Evolutionary conservation across 2,113 vertebrate genomes (phyloP).

Genomic region (Scophthalmus maximus): DNA sequence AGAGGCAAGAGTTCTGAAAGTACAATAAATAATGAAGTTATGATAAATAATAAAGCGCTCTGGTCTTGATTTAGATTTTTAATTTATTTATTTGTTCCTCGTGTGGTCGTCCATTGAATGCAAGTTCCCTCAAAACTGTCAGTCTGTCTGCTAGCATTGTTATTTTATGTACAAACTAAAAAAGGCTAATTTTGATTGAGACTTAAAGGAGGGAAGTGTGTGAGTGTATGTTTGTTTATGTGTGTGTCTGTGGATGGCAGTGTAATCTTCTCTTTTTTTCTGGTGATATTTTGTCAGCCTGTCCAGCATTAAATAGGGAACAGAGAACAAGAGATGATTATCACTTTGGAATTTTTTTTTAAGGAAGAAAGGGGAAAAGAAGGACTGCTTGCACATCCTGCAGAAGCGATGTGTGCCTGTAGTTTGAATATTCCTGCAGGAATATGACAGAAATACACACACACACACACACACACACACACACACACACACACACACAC

Average conservation of each 20-base stretch:
- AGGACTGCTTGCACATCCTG: too few species aligned
- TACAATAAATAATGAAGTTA: conserved; percentile 54
- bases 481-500: too few species aligned
- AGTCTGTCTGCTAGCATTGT: background rate
- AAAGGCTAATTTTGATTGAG: conserved; percentile 1
- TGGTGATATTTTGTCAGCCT: conserved; percentile 12
- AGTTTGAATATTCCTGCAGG: conserved; percentile 50
- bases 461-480: background rate
- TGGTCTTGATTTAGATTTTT: conserved; percentile 58
- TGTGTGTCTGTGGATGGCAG: background rate
- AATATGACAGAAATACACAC: conserved; percentile 49
- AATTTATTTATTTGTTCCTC: conserved; percentile 28
- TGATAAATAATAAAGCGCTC: conserved; percentile 55
- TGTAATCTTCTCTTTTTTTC: conserved; percentile 15
- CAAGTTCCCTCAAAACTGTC: conserved; percentile 12
- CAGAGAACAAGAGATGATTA: background rate
- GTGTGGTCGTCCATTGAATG: too few species aligned
- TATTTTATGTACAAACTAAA: conserved; percentile 10
- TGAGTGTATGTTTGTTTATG: too few species aligned
- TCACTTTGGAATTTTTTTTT: too few species aligned
- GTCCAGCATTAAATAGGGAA: conserved; percentile 6
- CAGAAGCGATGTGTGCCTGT: background rate
- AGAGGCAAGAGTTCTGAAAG: conserved; percentile 41
- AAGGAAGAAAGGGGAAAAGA: conserved; percentile 14
- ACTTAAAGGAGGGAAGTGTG: background rate